These are phyloP conservation scores for Aphodius sticticus DNA, from an alignment of 2,888 invertebrate species.

Conservation along the genomic window DNA sequence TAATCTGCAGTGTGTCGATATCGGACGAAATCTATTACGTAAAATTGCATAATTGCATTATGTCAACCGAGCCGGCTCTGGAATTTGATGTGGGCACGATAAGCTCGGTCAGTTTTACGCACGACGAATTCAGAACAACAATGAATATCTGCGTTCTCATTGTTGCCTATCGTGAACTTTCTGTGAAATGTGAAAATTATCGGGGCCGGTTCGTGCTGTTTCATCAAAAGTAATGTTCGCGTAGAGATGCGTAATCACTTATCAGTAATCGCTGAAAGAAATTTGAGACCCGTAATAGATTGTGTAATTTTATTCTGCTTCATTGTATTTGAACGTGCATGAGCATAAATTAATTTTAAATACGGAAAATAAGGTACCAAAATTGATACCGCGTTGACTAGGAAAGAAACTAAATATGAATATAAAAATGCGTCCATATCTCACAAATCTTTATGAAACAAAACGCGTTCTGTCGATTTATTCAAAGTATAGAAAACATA, in stretches of 20 bases:
- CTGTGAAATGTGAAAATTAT: not conserved
- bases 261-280: not conserved
- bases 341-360: not conserved
- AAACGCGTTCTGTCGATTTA: no score
- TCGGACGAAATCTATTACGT: not conserved
- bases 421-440: no score
- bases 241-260: not conserved
- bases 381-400: no score
- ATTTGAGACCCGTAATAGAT: not conserved
- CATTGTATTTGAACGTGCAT: not conserved
- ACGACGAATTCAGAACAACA: not conserved
- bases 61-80: not conserved
- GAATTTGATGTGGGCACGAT: not conserved
- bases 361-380: not conserved
- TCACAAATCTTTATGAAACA: no score
- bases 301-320: not conserved
- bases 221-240: not conserved
- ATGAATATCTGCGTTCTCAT: not conserved
- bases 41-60: not conserved
- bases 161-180: not conserved
- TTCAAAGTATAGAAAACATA: no score
- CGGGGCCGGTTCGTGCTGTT: not conserved
- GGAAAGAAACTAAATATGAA: no score
- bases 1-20: not conserved
- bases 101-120: not conserved